phyloP scores from a whole-genome alignment of 2,888 invertebrate genomes.

The Ochropleura plecta region DNA sequence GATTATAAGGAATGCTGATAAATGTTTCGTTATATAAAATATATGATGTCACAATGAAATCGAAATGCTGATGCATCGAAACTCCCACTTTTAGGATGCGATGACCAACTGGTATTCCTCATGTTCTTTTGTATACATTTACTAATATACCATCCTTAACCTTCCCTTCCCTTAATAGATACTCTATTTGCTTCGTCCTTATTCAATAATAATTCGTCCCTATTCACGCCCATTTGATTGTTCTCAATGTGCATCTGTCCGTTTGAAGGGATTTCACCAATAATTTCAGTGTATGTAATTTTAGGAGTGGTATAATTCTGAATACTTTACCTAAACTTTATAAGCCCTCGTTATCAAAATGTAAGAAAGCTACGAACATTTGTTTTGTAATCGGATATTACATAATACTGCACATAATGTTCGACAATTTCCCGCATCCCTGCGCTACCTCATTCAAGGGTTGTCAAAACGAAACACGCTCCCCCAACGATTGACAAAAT shows the following conservation, averaged over 20 bases:
- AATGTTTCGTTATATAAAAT: constrained; percentile 12
- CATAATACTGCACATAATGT: constrained; percentile 55
- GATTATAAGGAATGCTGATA: constrained; percentile 10
- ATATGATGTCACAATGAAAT: constrained; percentile 2
- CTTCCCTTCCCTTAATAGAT: no score
- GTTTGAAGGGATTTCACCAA: neutral
- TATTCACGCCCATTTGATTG: neutral
- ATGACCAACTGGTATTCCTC: neutral
- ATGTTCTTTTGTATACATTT: neutral
- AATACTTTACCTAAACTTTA: constrained; percentile 10
- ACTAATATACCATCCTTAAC: neutral
- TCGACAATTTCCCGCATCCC: constrained; percentile 77
- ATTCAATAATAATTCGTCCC: no score
- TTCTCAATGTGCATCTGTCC: neutral
- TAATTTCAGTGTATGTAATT: no score
- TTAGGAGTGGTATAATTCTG: neutral
- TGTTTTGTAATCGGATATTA: constrained; percentile 29
- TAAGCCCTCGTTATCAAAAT: neutral
- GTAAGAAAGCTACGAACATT: neutral
- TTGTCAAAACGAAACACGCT: constrained; percentile 83
- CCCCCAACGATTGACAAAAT: constrained; percentile 88
- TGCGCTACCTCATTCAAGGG: constrained; percentile 72
- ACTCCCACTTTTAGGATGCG: neutral
- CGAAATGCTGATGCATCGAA: neutral
- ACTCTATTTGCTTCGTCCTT: neutral